Evolutionary conservation across 2,888 invertebrate genomes (phyloP), one percentile per base, ranked within the genome.

Genomic region (Papilio demoleus): DNA sequence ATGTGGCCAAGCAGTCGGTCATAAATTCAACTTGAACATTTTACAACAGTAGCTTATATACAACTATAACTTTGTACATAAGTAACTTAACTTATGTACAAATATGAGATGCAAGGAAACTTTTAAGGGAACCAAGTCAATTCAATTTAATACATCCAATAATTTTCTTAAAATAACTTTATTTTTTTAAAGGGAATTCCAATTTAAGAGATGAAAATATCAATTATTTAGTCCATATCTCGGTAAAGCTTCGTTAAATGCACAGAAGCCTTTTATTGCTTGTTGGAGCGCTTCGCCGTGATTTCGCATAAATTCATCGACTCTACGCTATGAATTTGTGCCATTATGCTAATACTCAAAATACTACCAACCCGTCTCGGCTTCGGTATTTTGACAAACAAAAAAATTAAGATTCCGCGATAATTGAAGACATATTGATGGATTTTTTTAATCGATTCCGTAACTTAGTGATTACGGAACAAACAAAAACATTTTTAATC

Each of bases 281-380:
- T 31, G 24, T 38, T n/a, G 12, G 22, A 40, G 36, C 47, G 27
- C 31, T 22, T n/a, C 19, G 14, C 11, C 68, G 68, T 64, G 68
- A 50, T 50, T 64, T 68, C 50, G 59, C 64, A 68, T 68, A 64
- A 64, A 38, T 68, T 47, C 27, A 58, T 63, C 22, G 40, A 47
- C 31, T 68, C 59, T 56, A 53, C 53, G n/a, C 31, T 8, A 17
- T 17, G 5, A 31, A 56, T 56, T 56, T 56, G 31, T 31, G 31
- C 31, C n/a, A 27, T 31, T 56, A 31, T 31, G 8, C 9, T 27
- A 31, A 31, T 17, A 56, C 31, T 17, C 31, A 56, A 56, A 31
- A 50, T 24, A 14, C 12, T 42, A 47, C 2, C 47, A 47, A 47
- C 22, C 19, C 47, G 4, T n/a, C 12, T 1, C 3, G 19, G 47